Evolutionary conservation across 2,797 vertebrate species (phyloP).

Genomic region (Astyanax mexicanus): DNA sequence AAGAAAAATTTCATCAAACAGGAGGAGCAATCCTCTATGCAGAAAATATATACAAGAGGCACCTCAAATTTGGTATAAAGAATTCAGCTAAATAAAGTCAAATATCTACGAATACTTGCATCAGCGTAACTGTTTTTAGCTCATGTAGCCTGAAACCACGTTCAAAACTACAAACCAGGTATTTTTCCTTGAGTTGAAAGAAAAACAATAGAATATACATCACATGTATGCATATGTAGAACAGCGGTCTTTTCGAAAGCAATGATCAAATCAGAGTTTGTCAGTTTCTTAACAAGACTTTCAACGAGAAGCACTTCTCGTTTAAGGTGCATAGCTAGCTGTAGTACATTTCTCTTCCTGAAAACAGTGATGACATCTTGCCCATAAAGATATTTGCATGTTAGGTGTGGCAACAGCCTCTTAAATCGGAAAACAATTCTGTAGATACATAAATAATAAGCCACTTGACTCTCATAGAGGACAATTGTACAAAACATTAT

Average conservation of each 20-base stretch:
- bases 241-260: constrained; percentile 35
- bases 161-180: constrained; percentile 55
- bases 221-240: constrained; percentile 29
- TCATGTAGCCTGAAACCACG: constrained; percentile 33
- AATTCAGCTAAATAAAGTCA: constrained; percentile 68
- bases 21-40: constrained; percentile 71
- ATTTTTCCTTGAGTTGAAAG: constrained; percentile 50
- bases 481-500: too few species aligned
- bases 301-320: constrained; percentile 68
- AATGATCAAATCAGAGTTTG: constrained; percentile 41
- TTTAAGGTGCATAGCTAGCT: constrained; percentile 82
- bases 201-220: constrained; percentile 40
- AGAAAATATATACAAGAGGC: constrained; percentile 83
- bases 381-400: constrained; percentile 57
- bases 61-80: constrained; percentile 83
- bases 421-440: constrained; percentile 33
- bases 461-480: constrained; percentile 31
- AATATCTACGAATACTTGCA: constrained; percentile 53
- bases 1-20: constrained; percentile 75
- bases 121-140: constrained; percentile 52
- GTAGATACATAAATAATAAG: not conserved
- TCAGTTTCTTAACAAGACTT: constrained; percentile 59
- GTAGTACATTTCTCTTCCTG: constrained; percentile 70
- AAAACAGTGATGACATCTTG: constrained; percentile 70
- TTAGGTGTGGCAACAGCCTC: constrained; percentile 60